These are phyloP conservation scores for Gymnocephalus cernua DNA, from an alignment of 2,113 vertebrate species.

Conservation along the genomic window DNA sequence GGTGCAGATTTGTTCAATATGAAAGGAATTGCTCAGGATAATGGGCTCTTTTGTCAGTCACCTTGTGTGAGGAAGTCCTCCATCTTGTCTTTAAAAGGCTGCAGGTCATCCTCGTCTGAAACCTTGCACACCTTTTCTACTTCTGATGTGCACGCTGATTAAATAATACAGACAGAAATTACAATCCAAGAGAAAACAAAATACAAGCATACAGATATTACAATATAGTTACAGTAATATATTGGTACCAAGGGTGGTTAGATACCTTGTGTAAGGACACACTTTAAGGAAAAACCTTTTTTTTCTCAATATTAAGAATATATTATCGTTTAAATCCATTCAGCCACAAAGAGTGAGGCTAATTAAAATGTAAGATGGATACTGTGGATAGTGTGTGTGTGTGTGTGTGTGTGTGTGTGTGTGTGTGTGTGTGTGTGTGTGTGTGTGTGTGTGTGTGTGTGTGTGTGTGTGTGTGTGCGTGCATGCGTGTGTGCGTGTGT, in stretches of 20 bases:
- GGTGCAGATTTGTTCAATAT: no score
- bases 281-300: neutral
- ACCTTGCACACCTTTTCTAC: constrained; percentile 93
- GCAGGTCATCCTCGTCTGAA: constrained; percentile 92
- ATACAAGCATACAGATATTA: neutral
- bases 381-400: neutral
- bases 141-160: constrained; percentile 91
- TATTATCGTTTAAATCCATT: neutral
- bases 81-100: constrained; percentile 98
- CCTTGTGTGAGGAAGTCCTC: constrained; percentile 92
- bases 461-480: constrained; percentile 9
- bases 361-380: neutral
- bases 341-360: neutral
- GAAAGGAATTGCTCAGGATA: neutral
- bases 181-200: neutral
- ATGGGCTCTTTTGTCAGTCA: constrained; percentile 70
- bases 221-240: neutral
- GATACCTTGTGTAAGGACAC: neutral
- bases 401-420: constrained; percentile 3
- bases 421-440: neutral
- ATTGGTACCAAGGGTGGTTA: neutral
- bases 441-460: neutral
- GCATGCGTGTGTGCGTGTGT: constrained; percentile 2
- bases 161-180: constrained; percentile 15
- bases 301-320: neutral